Conservation (phyloP, 2,113 vertebrate species). For the Arvicanthis niloticus region DNA sequence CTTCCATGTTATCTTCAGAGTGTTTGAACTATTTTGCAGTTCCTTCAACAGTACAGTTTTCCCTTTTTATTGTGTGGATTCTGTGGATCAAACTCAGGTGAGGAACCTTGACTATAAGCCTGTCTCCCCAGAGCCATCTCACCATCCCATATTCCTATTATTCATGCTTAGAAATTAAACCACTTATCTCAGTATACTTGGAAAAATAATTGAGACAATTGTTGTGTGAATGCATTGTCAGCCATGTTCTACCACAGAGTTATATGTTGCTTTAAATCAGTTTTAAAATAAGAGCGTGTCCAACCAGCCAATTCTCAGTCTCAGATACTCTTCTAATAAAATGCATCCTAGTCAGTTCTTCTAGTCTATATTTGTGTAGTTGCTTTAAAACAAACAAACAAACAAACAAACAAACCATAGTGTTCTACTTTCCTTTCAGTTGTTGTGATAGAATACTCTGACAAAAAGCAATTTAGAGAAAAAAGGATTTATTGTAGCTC, state of each 20-base stretch:
- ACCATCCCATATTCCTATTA: not conserved
- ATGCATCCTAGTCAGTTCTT: not conserved
- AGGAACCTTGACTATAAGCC: not conserved
- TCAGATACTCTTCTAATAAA: not conserved
- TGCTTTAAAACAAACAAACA: slow-evolving; percentile 36
- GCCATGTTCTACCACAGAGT: not conserved
- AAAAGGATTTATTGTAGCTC: not conserved
- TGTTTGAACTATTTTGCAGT: too few relatives aligned
- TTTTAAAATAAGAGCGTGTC: slow-evolving; percentile 17
- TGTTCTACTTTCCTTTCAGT: not conserved
- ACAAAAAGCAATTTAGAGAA: not conserved
- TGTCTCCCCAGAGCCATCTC: not conserved
- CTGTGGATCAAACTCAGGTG: not conserved
- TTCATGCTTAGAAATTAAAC: slow-evolving; percentile 1
- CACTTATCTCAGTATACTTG: slow-evolving; percentile 7
- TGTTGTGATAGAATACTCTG: too few relatives aligned
- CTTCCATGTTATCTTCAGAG: too few relatives aligned
- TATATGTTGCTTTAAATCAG: not conserved
- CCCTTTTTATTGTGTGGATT: not conserved
- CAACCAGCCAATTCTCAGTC: not conserved
- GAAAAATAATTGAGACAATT: not conserved
- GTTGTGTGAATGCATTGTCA: not conserved
- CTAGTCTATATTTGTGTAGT: slow-evolving; percentile 20
- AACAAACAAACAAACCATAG: not conserved
- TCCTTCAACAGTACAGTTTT: too few relatives aligned